Evolutionary conservation across 2,888 invertebrate genomes (phyloP).

Genomic region (Leptodirus hochenwartii): DNA sequence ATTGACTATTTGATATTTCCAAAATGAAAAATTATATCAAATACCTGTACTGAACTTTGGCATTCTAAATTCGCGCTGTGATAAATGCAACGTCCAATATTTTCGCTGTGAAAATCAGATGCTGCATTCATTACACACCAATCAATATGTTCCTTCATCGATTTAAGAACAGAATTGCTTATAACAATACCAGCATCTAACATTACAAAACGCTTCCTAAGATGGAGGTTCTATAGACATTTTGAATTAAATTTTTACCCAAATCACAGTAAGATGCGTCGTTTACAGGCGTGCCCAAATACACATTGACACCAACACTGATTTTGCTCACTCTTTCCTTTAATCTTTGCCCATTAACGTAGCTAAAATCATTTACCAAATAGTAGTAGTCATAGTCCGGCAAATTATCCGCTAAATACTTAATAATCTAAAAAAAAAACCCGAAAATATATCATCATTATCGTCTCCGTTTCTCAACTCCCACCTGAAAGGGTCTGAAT

Average conservation of each 20-base stretch:
- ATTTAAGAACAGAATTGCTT: conserved; percentile 70
- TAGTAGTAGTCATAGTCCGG: conserved; percentile 89
- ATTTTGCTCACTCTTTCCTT: conserved; percentile 52
- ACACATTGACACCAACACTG: conserved; percentile 70
- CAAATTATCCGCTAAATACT: conserved; percentile 74
- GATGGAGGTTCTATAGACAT: not conserved
- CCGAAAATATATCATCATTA: too few relatives aligned
- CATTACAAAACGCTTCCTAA: not conserved
- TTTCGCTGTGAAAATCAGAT: conserved; percentile 66
- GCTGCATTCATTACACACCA: conserved; percentile 81
- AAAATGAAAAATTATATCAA: conserved; percentile 14
- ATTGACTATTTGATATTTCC: conserved; percentile 21
- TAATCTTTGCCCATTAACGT: conserved; percentile 63
- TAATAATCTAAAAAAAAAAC: too few relatives aligned
- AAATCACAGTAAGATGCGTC: conserved; percentile 48
- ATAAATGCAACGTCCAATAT: conserved; percentile 71
- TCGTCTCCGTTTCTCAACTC: too few relatives aligned
- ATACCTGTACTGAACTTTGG: conserved; percentile 29
- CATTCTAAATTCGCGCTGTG: conserved; percentile 51
- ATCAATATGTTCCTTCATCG: conserved; percentile 60
- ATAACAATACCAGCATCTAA: conserved; percentile 69
- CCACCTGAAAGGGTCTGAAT: conserved; percentile 69
- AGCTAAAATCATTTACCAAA: conserved; percentile 68
- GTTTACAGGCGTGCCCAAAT: conserved; percentile 52
- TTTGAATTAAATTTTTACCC: conserved; percentile 30